Base-by-base conservation (phyloP, 2,888 invertebrate species). In the Diplazon laetatorius region DNA sequence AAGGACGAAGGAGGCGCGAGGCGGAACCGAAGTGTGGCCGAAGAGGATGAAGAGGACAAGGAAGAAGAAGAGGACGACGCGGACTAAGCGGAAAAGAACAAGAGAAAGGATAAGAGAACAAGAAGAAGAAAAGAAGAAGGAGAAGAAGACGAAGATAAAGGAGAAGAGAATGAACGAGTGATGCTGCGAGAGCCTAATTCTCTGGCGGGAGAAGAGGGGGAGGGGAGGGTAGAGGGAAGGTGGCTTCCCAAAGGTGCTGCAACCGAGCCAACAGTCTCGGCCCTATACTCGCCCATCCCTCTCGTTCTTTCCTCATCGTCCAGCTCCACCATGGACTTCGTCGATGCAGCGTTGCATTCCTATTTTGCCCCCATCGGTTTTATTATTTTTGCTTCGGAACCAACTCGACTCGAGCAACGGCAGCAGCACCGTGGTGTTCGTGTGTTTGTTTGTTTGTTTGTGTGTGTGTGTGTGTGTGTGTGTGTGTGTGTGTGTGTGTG, bases 311-410 rank as follows among this genome's bases (percentile, higher is more conserved):
- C n/a, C n/a, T n/a, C n/a, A n/a, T n/a, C n/a, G n/a, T n/a, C n/a
- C n/a, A n/a, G n/a, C n/a, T n/a, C 12, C 37, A 35, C 22, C 20
- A n/a, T 14, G 39, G 46, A 37, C 39, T 48, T 52, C 16, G 55
- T 14, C 48, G 78, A 72, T 72, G 25, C 73, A 69, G 60, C 78
- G 78, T n/a, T 70, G 82, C 84, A 85, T 85, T 84, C 85, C 83
- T 83, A 82, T 80, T 84, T 83, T 72, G 79, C 65, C 76, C 65
- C 76, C 74, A 80, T 82, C 82, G 82, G 80, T 82, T 84, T n/a
- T n/a, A n/a, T n/a, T 82, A 83, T 84, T 84, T 84, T 84, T n/a
- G n/a, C n/a, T n/a, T n/a, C n/a, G n/a, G n/a, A n/a, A n/a, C 71
- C 78, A 72, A n/a, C n/a, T n/a, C n/a, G n/a, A n/a, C n/a, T n/a